Evolutionary conservation across 2,113 vertebrate species (phyloP), one percentile per base, ranked within the genome.

Genomic region (Mustelus asterias): DNA sequence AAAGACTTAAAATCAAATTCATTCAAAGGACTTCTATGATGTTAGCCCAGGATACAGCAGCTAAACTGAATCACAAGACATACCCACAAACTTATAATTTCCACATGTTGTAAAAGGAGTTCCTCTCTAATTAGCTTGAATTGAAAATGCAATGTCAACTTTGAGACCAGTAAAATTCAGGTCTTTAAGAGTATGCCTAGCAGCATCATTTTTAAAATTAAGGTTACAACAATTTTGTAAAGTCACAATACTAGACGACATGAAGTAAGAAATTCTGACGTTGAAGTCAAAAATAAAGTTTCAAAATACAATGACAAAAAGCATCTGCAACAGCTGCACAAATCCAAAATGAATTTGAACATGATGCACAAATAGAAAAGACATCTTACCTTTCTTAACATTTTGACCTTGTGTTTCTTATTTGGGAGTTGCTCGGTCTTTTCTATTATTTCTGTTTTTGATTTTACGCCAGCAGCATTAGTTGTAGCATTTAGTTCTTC

Each of bases 371-470:
- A 70, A 0, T 29, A 85, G 18, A 7, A 95, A 72, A 92, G 18
- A 94, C n/a, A 94, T 22, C 97, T 97, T 96, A 99, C 99, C 97
- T 98, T 98, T 97, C 98, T 98, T 96, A 98, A 98, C 96, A 99
- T 98, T 97, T 98, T 98, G 96, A 98, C 98, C 96, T 97, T 98
- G 96, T 98, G 97, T 96, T 97, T 98, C 90, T 97, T 96, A 0
- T 98, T 98, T 78, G 98, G 97, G 0, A 1, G 1, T 33, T 96
- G 97, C 96, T 97, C 98, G 0, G 60, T 54, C 97, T 97, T 97
- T 58, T 98, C 98, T 95, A 96, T 96, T 0, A 65, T 16, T 48
- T 67, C 72, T 11, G 16, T 41, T 37, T 94, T 94, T 76, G 95
- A 24, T 88, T 69, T 96, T 76, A 95, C 65, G 95, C 97, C 98